phyloP scores from a whole-genome alignment of 2,888 invertebrate species.

The Drosophila atripex region DNA sequence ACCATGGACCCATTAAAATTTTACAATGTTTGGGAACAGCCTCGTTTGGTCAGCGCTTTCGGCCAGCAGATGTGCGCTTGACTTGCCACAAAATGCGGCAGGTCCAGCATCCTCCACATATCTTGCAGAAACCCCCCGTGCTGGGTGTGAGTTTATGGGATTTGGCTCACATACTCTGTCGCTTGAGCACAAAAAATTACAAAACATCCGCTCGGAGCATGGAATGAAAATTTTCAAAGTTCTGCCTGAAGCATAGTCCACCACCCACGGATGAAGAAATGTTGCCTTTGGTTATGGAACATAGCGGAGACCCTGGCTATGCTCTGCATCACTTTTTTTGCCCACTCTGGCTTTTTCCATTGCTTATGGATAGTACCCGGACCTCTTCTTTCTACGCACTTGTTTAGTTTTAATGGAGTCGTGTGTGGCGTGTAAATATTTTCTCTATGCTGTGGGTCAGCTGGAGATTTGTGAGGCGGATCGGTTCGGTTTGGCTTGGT shows the following conservation, averaged over 20 bases:
- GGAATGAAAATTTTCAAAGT: slow-evolving; percentile 37
- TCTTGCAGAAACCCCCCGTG: slow-evolving; percentile 2
- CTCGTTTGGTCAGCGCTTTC: slow-evolving; percentile 50
- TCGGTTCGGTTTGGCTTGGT: slow-evolving; percentile 22
- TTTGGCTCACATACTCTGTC: slow-evolving; percentile 32
- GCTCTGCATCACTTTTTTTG: slow-evolving; percentile 3
- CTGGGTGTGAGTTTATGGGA: slow-evolving; percentile 38
- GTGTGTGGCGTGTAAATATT: slow-evolving; percentile 47
- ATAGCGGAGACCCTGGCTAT: slow-evolving; percentile 18
- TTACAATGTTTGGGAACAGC: slow-evolving; percentile 48
- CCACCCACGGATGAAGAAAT: slow-evolving; percentile 5
- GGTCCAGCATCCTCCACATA: slow-evolving; percentile 12
- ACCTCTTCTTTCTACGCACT: slow-evolving; percentile 41
- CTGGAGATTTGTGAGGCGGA: slow-evolving; percentile 32
- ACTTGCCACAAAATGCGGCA: slow-evolving; percentile 57
- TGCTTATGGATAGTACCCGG: slow-evolving; percentile 2
- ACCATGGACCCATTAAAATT: slow-evolving; percentile 57
- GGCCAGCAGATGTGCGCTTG: slow-evolving; percentile 56
- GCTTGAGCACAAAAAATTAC: slow-evolving; percentile 29
- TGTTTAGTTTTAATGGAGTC: slow-evolving; percentile 51
- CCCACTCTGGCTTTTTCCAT: neutral
- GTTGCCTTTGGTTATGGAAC: slow-evolving; percentile 46
- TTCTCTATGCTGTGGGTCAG: slow-evolving; percentile 11
- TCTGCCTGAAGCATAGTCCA: slow-evolving; percentile 12
- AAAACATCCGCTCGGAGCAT: slow-evolving; percentile 30